Base-by-base conservation (phyloP, 2,797 vertebrate species). In the Benthosema pterotum region DNA sequence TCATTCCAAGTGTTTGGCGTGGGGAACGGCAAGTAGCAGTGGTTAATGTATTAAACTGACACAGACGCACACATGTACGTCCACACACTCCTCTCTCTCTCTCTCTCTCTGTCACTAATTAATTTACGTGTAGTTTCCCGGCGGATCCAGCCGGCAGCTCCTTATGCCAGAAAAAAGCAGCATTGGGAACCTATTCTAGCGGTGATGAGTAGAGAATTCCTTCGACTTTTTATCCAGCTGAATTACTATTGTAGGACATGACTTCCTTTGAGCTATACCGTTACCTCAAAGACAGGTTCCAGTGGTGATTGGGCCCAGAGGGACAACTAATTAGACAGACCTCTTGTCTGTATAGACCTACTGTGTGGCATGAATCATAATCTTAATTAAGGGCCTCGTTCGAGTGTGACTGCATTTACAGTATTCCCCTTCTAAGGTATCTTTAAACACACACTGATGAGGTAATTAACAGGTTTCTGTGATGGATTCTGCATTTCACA, bases 321-420 rank as follows among this genome's bases (percentile, higher is more conserved):
- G 74, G 66, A 81, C 53, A 50, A 57, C 63, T 84, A 77, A 87
- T 88, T 83, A 87, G 68, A 83, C 63, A 77, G 69, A 80, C 68
- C 75, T n/a, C n/a, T 62, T 69, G 75, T 84, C 72, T 74, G 62
- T 65, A 57, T 65, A 57, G 60, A 54, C 66, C 54, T 77, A 53
- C 83, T 83, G 67, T 70, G 71, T 56, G 67, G 32, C 62, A 63
- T 65, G 79, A 80, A 82, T 85, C 66, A 69, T 71, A 67, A 80
- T 78, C 78, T 67, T 82, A 68, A 81, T 82, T 83, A 80, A 74
- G 71, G 79, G 50, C 14, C 52, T 66, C 70, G 75, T 82, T 78
- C 56, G 68, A 71, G 65, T 77, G 60, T 77, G 72, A 79, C 68
- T 75, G 60, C 73, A 64, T 60, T 64, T 70, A 74, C 66, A 63